Percentiles rank a stretch among this genome's conserved stretches.
These are phyloP conservation scores for Fistularia tabacaria DNA, from an alignment of 2,797 vertebrate genomes.

Conservation along the genomic window DNA sequence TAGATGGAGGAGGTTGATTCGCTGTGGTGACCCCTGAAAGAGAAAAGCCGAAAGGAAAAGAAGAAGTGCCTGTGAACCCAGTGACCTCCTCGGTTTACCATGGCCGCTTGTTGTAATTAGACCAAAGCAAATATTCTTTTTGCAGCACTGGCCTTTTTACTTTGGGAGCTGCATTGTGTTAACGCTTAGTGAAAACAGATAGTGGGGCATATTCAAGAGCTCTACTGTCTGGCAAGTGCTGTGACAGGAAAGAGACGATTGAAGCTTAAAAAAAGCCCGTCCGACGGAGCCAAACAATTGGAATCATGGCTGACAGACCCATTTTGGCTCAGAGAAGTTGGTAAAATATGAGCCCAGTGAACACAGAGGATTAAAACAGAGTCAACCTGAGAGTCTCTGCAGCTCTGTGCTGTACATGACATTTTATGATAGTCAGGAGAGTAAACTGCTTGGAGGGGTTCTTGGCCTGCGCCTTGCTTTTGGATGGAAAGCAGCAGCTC, in stretches of 20 bases:
- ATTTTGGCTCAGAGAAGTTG: conserved; percentile 24
- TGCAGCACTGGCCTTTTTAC: conserved; percentile 25
- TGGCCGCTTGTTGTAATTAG: conserved; percentile 24
- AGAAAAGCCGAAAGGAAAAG: too few relatives aligned
- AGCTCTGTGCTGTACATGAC: conserved; percentile 14
- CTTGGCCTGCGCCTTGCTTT: conserved; percentile 20
- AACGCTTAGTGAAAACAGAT: conserved; percentile 41
- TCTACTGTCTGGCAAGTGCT: conserved; percentile 38
- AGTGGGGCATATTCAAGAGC: conserved; percentile 41
- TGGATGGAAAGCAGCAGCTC: conserved; percentile 28
- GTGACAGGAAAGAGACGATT: conserved; percentile 10
- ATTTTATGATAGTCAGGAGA: conserved; percentile 21
- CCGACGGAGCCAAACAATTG: conserved; percentile 31
- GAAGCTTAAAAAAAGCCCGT: conserved; percentile 15
- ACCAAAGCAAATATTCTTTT: conserved; percentile 14
- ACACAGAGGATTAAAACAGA: conserved; percentile 21
- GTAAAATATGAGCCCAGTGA: conserved; percentile 22
- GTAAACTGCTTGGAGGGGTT: conserved; percentile 27
- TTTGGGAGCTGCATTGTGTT: conserved; percentile 28
- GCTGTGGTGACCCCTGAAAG: too few relatives aligned
- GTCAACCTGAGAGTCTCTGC: conserved; percentile 22
- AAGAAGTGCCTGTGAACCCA: conserved; percentile 12
- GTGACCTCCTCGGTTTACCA: conserved; percentile 24
- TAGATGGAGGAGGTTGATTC: too few relatives aligned
- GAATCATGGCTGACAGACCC: conserved; percentile 29